phyloP scores from a whole-genome alignment of 2,797 vertebrate species.

The Hephaestus fuliginosus region DNA sequence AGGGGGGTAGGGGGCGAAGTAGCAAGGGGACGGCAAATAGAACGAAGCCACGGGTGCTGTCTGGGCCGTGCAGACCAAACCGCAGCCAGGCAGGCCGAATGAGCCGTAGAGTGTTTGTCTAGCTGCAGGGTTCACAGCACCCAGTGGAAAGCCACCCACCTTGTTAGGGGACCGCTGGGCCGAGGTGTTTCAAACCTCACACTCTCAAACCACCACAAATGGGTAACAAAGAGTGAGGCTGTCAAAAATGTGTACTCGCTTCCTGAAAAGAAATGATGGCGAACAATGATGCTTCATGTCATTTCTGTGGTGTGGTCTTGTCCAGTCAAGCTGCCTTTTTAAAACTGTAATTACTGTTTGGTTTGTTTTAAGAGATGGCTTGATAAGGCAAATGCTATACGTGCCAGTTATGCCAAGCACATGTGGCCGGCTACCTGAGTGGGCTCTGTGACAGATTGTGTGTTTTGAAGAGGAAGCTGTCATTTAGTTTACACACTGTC shows the following conservation, averaged over 20 bases:
- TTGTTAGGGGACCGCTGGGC: slow-evolving; percentile 73
- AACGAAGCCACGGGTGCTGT: slow-evolving; percentile 77
- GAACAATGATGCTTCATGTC: slow-evolving; percentile 57
- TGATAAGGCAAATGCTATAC: slow-evolving; percentile 54
- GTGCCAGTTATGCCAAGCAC: slow-evolving; percentile 19
- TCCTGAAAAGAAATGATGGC: slow-evolving; percentile 54
- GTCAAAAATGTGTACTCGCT: slow-evolving; percentile 56
- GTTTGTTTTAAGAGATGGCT: slow-evolving; percentile 56
- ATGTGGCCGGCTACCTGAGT: slow-evolving; percentile 7
- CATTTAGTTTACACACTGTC: slow-evolving; percentile 66
- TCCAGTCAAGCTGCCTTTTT: slow-evolving; percentile 43
- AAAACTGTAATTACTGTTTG: slow-evolving; percentile 48
- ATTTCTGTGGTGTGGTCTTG: slow-evolving; percentile 57
- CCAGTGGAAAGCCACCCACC: slow-evolving; percentile 87
- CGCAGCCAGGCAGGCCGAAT: slow-evolving; percentile 74
- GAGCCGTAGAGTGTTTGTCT: slow-evolving; percentile 84
- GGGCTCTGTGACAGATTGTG: slow-evolving; percentile 36
- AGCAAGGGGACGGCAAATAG: slow-evolving; percentile 78
- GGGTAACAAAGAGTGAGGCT: slow-evolving; percentile 47
- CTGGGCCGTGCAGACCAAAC: slow-evolving; percentile 70
- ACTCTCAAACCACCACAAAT: slow-evolving; percentile 54
- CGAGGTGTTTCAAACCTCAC: slow-evolving; percentile 69
- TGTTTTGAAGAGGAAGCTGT: slow-evolving; percentile 70
- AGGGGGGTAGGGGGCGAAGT: slow-evolving; percentile 38
- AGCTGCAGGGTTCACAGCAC: slow-evolving; percentile 80